Percentiles rank a stretch among this genome's conserved stretches.
Evolutionary conservation across 2,888 invertebrate species (phyloP).

Genomic region (Helleia helle): DNA sequence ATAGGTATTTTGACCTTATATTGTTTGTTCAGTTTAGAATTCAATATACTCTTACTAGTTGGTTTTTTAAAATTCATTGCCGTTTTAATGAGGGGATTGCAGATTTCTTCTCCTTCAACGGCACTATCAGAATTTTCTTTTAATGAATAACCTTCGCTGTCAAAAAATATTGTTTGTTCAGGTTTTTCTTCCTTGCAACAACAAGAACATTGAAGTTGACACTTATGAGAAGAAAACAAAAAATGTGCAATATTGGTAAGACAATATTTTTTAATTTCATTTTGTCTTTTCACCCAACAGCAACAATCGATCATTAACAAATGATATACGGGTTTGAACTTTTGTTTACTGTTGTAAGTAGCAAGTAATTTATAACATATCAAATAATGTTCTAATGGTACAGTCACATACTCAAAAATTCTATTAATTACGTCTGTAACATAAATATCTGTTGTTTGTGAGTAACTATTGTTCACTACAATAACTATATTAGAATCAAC

Average conservation of each 20-base stretch:
- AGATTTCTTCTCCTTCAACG: too few relatives aligned
- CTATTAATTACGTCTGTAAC: neutral
- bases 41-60: too few relatives aligned
- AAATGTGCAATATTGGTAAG: neutral
- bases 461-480: neutral
- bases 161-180: too few relatives aligned
- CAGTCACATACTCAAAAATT: neutral
- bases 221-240: neutral
- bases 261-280: neutral
- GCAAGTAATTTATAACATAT: neutral
- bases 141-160: too few relatives aligned
- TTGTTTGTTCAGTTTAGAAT: too few relatives aligned
- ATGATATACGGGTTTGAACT: too few relatives aligned
- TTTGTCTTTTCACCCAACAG: constrained; percentile 31
- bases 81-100: too few relatives aligned
- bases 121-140: too few relatives aligned
- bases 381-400: neutral
- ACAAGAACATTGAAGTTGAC: neutral
- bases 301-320: constrained; percentile 14
- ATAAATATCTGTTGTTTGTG: neutral
- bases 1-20: too few relatives aligned
- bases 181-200: neutral
- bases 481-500: constrained; percentile 1
- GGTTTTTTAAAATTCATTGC: neutral
- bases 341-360: too few relatives aligned